Conservation (phyloP, 2,797 vertebrate species). For the Babyrousa celebensis region DNA sequence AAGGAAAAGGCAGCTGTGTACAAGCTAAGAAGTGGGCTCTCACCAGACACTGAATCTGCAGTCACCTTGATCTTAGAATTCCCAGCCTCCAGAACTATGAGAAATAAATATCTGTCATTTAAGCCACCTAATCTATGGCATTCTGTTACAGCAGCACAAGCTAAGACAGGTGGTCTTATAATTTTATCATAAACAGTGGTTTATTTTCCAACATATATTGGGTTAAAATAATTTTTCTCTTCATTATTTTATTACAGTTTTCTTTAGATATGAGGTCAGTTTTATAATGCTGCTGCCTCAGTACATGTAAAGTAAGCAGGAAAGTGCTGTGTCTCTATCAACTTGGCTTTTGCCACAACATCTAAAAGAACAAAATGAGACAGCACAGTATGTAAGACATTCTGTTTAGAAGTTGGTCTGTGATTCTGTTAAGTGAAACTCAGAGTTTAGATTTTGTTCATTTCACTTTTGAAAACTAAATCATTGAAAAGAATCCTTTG, state of each 20-base stretch:
- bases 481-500: conserved; percentile 33
- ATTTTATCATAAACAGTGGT: conserved; percentile 6
- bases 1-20: not conserved
- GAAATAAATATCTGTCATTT: not conserved
- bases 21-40: not conserved
- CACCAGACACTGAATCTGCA: not conserved
- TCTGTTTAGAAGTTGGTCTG: conserved; percentile 8
- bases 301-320: not conserved
- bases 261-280: not conserved
- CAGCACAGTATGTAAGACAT: not conserved
- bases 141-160: not conserved
- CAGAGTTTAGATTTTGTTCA: conserved; percentile 50
- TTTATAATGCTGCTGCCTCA: not conserved
- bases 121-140: not conserved
- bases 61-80: not conserved
- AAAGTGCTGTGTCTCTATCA: not conserved
- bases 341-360: not conserved
- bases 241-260: conserved; percentile 2
- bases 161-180: not conserved
- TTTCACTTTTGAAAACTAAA: conserved; percentile 54
- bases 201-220: not conserved
- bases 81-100: not conserved
- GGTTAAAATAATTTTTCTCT: conserved; percentile 31
- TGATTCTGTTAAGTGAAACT: conserved; percentile 52
- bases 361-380: conserved; percentile 24